Evolutionary conservation across 2,888 invertebrate genomes (phyloP).

Genomic region (Trissonchulus latispiculum): DNA sequence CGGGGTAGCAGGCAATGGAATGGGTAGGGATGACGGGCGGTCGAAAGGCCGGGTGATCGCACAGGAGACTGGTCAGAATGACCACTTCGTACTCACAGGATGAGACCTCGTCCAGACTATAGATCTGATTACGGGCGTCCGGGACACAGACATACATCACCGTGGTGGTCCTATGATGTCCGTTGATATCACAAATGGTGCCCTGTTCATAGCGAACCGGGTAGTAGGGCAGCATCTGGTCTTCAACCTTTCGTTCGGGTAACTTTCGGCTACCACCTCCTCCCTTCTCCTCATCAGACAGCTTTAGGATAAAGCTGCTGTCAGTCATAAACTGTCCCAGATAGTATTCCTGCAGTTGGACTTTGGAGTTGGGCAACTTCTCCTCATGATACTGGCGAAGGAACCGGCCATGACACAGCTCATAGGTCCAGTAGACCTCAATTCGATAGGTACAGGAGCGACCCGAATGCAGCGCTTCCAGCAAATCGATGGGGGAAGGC

Average conservation of each 20-base stretch:
- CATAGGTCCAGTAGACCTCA: conserved; percentile 76
- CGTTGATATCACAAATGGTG: conserved; percentile 79
- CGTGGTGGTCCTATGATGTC: conserved; percentile 66
- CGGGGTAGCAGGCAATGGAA: conserved; percentile 34
- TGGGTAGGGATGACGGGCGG: conserved; percentile 19
- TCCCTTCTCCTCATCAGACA: conserved; percentile 17
- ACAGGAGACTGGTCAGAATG: conserved; percentile 72
- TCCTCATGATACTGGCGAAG: conserved; percentile 92
- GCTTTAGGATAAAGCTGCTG: not conserved
- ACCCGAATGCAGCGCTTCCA: conserved; percentile 61
- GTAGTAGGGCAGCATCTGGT: conserved; percentile 73
- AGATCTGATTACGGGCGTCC: conserved; percentile 25
- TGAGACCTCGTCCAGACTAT: conserved; percentile 71
- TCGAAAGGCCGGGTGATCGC: conserved; percentile 69
- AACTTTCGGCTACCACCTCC: too few relatives aligned
- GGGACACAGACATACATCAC: conserved; percentile 72
- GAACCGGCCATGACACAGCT: conserved; percentile 82
- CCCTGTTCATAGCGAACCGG: conserved; percentile 63
- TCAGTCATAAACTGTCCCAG: conserved; percentile 27
- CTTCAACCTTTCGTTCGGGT: conserved; percentile 56
- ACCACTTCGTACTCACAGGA: conserved; percentile 89
- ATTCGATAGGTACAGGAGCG: conserved; percentile 67
- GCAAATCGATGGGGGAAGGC: conserved; percentile 63
- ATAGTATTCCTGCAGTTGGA: conserved; percentile 34
- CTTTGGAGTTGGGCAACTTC: conserved; percentile 56